A percentile compares a stretch with the other conserved stretches of the same genome.
Conservation (phyloP, 2,888 invertebrate genomes). For the Antheraea yamamai region DNA sequence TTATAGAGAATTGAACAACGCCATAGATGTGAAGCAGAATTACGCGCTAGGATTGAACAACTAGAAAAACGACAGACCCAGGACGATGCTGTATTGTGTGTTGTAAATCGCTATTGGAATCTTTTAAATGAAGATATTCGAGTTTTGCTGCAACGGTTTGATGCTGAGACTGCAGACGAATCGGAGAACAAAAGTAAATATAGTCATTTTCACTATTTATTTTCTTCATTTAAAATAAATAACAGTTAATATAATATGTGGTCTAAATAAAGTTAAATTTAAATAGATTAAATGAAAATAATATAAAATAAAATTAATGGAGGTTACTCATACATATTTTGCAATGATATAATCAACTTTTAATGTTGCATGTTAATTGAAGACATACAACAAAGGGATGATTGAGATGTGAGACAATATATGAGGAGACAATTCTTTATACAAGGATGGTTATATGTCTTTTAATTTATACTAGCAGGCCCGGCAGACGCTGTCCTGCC, state of each 20-base stretch:
- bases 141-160: constrained; percentile 96
- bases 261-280: too few species aligned
- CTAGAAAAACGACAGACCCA: constrained; percentile 96
- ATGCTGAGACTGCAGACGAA: constrained; percentile 98
- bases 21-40: constrained; percentile 92
- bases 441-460: too few species aligned
- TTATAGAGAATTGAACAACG: constrained; percentile 93
- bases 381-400: neutral
- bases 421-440: neutral
- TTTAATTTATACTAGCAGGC: too few species aligned
- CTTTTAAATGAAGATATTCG: constrained; percentile 98
- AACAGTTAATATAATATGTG: neutral
- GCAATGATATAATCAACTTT: neutral
- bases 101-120: constrained; percentile 98
- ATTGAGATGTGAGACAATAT: neutral
- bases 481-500: too few species aligned
- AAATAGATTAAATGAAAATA: too few species aligned
- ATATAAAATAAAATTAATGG: neutral
- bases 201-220: neutral
- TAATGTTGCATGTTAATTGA: neutral
- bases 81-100: constrained; percentile 98
- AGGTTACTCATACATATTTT: neutral
- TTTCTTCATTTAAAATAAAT: neutral
- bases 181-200: constrained; percentile 94
- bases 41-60: constrained; percentile 95